Base-by-base conservation (phyloP, 1,140 invertebrate genomes). In the Dendrolimus punctatus region DNA sequence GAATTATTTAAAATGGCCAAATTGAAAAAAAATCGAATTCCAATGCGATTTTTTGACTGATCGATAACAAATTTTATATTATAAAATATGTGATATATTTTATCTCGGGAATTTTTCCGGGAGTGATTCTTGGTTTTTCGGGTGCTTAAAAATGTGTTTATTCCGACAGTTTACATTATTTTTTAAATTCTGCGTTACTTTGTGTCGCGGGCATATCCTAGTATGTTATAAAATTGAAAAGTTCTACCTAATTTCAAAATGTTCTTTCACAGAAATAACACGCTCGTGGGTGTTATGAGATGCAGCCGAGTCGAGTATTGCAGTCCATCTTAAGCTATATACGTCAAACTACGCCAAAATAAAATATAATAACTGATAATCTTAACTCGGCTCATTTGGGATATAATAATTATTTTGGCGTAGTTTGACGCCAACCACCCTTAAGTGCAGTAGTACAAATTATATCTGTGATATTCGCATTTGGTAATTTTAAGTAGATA, bases 221-320 rank as follows among this genome's bases (percentile, higher is more conserved):
- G 23, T 23, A 3, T 23, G 1, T 23, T 1, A 23, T 23, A 23
- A 23, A 45, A 39, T 44, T 46, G 8, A 10, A 5, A 45, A 23
- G 23, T 23, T 39, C 8, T 45, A 51, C 4, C 47, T 5, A 44
- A 46, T 52, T 62, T 60, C 53, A 41, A 66, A 69, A 59, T 71
- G 70, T 68, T 78, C 61, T 59, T 68, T 88, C 87, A 58, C 85
- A 88, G 87, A 88, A 84, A 79, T 87, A 62, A 73, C 83, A 53
- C 80, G 84, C 53, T 87, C 87, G 57, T 88, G 87, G 87, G 81
- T 88, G 59, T 87, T 87, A 82, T 87, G 79, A 87, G 66, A 73
- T 58, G 68, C 61, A 65, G 57, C 46, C 48, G 63, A 56, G 55
- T 53, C 51, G 51, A 57, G 57, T 51, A 57, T 55, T 55, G 49